Base-by-base conservation (phyloP, 2,888 invertebrate genomes). In the Drosophila antonietae region DNA sequence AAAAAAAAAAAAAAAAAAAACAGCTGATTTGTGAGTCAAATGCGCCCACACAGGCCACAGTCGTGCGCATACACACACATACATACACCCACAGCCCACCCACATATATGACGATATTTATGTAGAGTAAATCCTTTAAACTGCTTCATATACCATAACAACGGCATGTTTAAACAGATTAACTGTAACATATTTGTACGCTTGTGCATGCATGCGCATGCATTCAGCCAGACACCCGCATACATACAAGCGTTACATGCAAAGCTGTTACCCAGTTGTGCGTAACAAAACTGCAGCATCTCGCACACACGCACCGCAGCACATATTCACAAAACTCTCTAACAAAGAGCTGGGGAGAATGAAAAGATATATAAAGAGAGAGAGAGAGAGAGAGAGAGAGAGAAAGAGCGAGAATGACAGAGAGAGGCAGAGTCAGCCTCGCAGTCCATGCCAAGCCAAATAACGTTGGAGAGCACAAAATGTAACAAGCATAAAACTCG, bases 111-210 rank as follows among this genome's bases (percentile, higher is more conserved):
- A 12, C 15, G 18, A 23, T 46, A 58, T 58, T 58, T 35, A 58
- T 58, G 31, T 55, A 52, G 52, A 59, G 58, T 51, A 70, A 81
- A 68, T 81, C 75, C 70, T 70, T 68, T 69, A 68, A 69, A 73
- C 77, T 61, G 66, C 44, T 64, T 47, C 14, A 56, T n/a, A 67
- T 37, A 46, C 18, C 18, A 51, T 31, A 39, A 39, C 15, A 60
- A 60, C 53, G 28, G 74, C 74, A 80, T 74, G 68, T 80, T 80
- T 81, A 70, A 82, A 79, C 52, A 85, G 64, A 86, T 81, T 86
- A 80, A 72, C 80, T 75, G 61, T 61, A 71, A 75, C 67, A 49
- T 37, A 52, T 23, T 15, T 39, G 5, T 23, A 44, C 31, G 37
- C 12, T 23, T 44, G 46, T 58, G 37, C 46, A 28, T n/a, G 58